Percentiles rank a stretch among this genome's conserved stretches.
Conservation (phyloP, 2,113 vertebrate species). For the Syngnathus scovelli region DNA sequence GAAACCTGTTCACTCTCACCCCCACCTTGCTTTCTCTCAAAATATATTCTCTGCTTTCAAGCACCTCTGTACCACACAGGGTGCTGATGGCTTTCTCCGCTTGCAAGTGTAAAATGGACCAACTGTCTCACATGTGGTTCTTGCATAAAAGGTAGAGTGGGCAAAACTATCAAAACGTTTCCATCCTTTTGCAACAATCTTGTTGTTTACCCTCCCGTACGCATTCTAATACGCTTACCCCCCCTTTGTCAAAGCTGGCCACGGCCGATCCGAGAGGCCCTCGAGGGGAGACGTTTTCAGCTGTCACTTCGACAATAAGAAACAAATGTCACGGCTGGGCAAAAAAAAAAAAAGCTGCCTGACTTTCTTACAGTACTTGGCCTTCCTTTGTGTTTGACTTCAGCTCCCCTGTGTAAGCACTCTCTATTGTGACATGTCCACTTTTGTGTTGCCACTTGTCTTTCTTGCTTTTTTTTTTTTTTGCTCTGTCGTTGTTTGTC, state of each 20-base stretch:
- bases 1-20: too few species aligned
- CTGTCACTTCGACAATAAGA: slow-evolving; percentile 88
- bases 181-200: slow-evolving; percentile 93
- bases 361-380: slow-evolving; percentile 72
- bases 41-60: too few species aligned
- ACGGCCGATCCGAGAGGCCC: slow-evolving; percentile 76
- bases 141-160: too few species aligned
- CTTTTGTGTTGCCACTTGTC: slow-evolving; percentile 12
- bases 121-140: too few species aligned
- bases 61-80: too few species aligned
- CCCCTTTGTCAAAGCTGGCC: slow-evolving; percentile 79
- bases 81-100: too few species aligned
- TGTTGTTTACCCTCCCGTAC: slow-evolving; percentile 98
- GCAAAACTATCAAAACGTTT: slow-evolving; percentile 55
- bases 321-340: slow-evolving; percentile 85
- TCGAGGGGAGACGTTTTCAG: slow-evolving; percentile 78
- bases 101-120: too few species aligned
- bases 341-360: slow-evolving; percentile 49
- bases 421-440: slow-evolving; percentile 43
- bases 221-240: slow-evolving; percentile 96
- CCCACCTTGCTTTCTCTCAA: too few species aligned
- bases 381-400: slow-evolving; percentile 52
- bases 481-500: slow-evolving; percentile 50
- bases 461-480: slow-evolving; percentile 26
- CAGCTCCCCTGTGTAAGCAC: slow-evolving; percentile 49